These are phyloP conservation scores for Alligator sinensis DNA, from an alignment of 2,113 vertebrate species.

Conservation along the genomic window DNA sequence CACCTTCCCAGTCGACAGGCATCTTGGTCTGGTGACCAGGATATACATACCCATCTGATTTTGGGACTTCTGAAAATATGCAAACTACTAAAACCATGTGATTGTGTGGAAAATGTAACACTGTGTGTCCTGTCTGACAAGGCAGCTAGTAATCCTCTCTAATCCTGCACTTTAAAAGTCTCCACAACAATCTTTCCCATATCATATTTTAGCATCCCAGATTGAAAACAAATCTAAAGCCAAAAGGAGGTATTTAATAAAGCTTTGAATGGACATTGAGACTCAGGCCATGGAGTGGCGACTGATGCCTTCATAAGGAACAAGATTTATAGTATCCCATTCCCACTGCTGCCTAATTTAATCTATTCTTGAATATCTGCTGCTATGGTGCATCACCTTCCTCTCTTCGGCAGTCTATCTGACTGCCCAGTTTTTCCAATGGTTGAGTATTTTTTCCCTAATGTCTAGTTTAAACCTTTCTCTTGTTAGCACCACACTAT, in stretches of 20 bases:
- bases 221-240: background rate
- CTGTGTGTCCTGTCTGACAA: fast-evolving
- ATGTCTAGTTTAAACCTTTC: fast-evolving
- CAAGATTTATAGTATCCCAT: background rate
- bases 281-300: background rate
- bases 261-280: fast-evolving
- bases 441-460: background rate
- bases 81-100: fast-evolving
- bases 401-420: background rate
- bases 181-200: background rate
- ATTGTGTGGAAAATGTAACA: background rate
- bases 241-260: fast-evolving
- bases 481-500: background rate
- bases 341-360: fast-evolving
- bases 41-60: fast-evolving
- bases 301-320: fast-evolving
- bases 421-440: background rate
- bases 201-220: background rate
- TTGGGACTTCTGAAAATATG: fast-evolving
- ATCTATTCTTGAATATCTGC: background rate
- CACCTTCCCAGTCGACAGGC: background rate
- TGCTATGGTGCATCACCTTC: background rate
- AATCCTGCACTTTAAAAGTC: background rate
- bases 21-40: background rate
- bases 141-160: background rate